Percentiles rank a stretch among this genome's conserved stretches.
These are phyloP conservation scores for Spilarctia lutea DNA, from an alignment of 2,888 invertebrate species.

Conservation along the genomic window DNA sequence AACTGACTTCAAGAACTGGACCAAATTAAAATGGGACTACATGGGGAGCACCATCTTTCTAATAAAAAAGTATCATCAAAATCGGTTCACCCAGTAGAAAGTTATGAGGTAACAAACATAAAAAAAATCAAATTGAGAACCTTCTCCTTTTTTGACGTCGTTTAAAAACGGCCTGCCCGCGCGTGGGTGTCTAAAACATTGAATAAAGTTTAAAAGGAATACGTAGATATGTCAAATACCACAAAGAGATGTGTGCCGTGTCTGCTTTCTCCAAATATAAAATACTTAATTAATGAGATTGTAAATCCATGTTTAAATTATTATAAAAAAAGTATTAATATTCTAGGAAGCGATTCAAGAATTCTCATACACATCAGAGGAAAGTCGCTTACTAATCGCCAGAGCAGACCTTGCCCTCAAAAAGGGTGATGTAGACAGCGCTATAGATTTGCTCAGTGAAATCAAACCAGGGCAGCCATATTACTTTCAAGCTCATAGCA, in stretches of 20 bases:
- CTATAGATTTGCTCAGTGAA: conserved; percentile 92
- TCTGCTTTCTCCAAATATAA: not conserved
- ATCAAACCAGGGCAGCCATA: conserved; percentile 94
- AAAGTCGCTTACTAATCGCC: conserved; percentile 93
- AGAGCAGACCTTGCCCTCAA: conserved; percentile 94
- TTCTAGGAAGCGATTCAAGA: conserved; percentile 88
- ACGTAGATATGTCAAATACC: too few relatives aligned
- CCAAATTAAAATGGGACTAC: too few relatives aligned
- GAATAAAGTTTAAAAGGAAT: too few relatives aligned
- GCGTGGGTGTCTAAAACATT: not conserved
- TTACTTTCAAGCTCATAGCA: conserved; percentile 92
- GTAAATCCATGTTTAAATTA: not conserved
- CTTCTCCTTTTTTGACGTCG: too few relatives aligned
- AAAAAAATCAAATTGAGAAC: too few relatives aligned
- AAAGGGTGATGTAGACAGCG: conserved; percentile 93
- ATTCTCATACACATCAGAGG: conserved; percentile 93
- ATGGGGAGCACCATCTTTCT: too few relatives aligned
- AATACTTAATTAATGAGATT: not conserved
- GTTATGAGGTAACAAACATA: too few relatives aligned
- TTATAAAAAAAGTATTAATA: not conserved
- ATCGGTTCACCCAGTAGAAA: too few relatives aligned
- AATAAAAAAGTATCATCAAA: too few relatives aligned
- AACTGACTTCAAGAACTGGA: too few relatives aligned
- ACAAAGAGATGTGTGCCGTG: too few relatives aligned
- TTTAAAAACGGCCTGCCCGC: not conserved